Base-by-base conservation (phyloP, 2,888 invertebrate genomes). In the Strigamia crassipes region DNA sequence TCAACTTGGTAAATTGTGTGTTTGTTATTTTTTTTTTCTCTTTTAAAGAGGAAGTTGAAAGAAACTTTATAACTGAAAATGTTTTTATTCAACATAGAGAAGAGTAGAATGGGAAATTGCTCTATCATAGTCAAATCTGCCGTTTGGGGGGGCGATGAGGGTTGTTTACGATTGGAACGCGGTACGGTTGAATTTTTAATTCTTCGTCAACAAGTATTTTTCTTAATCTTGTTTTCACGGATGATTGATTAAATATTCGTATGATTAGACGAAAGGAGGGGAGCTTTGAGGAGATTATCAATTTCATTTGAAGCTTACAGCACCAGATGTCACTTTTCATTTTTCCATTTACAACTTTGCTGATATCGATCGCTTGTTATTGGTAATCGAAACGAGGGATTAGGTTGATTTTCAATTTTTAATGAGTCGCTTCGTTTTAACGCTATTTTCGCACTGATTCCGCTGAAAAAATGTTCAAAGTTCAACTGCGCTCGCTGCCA, bases 311-410 rank as follows among this genome's bases (percentile, higher is more conserved):
- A 73, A 73, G 73, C 73, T 73, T 31, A 73, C 73, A 23, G 27
- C 73, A 31, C 27, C 73, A 73, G 73, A 73, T 73, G 73, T 73
- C 73, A 73, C 73, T 73, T 31, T 73, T 73, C 73, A 73, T 31
- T 73, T 73, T 73, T 27, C 73, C 73, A 73, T 73, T 27, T 73
- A 56, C 18, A 23, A 23, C 73, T 31, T 73, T 73, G 31, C 13
- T 31, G 13, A 73, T 73, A 73, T 73, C 31, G 73, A 73, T 73
- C 31, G 27, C 73, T 73, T 56, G 56, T 56, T 73, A 73, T 73
- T 31, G 73, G 73, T 73, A 73, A 73, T 73, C 73, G 73, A 73
- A 73, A 21, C 9, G 73, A 15, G 73, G 27, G 27, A 27, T 73
- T 73, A 27, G 31, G 27, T 2, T 31, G 73, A 31, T 27, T 73